Conservation (phyloP, 1,140 invertebrate genomes). For the Drosophila tristis region DNA sequence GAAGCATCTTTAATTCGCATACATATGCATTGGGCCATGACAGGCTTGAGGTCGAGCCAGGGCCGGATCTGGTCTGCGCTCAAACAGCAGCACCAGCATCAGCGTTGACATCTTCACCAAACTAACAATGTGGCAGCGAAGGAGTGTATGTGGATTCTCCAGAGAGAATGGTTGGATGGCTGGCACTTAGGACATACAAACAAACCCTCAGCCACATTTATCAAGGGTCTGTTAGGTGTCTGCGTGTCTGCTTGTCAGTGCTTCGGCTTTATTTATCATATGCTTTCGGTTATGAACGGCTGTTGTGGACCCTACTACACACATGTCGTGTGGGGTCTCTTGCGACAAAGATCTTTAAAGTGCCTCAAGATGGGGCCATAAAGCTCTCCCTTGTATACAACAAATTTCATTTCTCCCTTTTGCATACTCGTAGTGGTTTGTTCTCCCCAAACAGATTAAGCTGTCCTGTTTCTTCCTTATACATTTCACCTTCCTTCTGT, state of each 20-base stretch:
- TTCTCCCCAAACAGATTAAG: background rate
- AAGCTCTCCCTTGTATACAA: no score
- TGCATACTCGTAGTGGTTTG: background rate
- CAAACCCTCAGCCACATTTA: conserved; percentile 21
- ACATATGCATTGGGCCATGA: conserved; percentile 53
- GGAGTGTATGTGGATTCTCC: conserved; percentile 7
- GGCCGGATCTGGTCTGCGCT: conserved; percentile 11
- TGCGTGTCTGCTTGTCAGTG: conserved; percentile 18
- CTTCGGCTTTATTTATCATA: conserved; percentile 59
- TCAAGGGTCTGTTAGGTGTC: conserved; percentile 60
- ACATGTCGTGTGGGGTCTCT: no score
- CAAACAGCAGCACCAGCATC: conserved; percentile 19
- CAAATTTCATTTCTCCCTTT: background rate
- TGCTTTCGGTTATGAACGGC: conserved; percentile 58
- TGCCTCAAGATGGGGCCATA: background rate
- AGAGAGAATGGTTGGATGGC: background rate
- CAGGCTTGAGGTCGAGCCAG: conserved; percentile 36
- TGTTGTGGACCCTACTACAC: conserved; percentile 6
- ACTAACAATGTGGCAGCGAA: conserved; percentile 59
- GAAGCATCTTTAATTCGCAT: conserved; percentile 63
- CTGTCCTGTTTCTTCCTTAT: background rate
- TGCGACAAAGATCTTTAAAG: background rate
- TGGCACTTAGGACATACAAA: conserved; percentile 45
- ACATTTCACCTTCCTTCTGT: conserved; percentile 1
- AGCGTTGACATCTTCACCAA: conserved; percentile 49